Percentiles rank a stretch among this genome's conserved stretches.
These are phyloP conservation scores for Aspidiotus rigidus DNA, from an alignment of 2,888 invertebrate genomes.

Conservation along the genomic window DNA sequence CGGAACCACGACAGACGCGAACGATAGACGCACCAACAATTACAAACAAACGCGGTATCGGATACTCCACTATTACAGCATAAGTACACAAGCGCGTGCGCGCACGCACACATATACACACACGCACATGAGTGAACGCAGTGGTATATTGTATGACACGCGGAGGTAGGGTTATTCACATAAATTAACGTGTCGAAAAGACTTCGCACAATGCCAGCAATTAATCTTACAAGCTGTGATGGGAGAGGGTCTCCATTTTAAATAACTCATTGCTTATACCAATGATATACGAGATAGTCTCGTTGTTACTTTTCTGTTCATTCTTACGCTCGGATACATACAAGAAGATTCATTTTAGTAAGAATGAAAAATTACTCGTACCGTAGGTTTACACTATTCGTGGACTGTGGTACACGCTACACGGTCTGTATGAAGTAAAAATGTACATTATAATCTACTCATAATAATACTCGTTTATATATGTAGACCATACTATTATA, in stretches of 20 bases:
- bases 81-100: no score
- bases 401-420: no score
- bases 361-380: background rate
- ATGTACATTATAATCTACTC: no score
- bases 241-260: conserved; percentile 31
- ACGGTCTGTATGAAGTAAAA: no score
- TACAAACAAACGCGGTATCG: no score
- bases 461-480: no score
- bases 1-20: background rate
- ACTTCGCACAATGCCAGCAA: conserved; percentile 30
- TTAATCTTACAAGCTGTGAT: conserved; percentile 23
- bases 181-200: conserved; percentile 31
- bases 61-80: no score
- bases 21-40: no score
- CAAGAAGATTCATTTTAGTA: conserved; percentile 3
- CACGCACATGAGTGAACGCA: background rate
- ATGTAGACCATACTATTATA: no score
- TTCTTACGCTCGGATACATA: background rate
- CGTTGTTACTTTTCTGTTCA: conserved; percentile 12
- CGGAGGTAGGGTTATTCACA: conserved; percentile 19
- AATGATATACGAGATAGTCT: conserved; percentile 27
- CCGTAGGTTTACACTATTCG: no score
- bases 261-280: conserved; percentile 23
- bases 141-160: conserved; percentile 14
- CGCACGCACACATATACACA: no score